phyloP scores from a whole-genome alignment of 2,888 invertebrate species.

The Biston betularia region DNA sequence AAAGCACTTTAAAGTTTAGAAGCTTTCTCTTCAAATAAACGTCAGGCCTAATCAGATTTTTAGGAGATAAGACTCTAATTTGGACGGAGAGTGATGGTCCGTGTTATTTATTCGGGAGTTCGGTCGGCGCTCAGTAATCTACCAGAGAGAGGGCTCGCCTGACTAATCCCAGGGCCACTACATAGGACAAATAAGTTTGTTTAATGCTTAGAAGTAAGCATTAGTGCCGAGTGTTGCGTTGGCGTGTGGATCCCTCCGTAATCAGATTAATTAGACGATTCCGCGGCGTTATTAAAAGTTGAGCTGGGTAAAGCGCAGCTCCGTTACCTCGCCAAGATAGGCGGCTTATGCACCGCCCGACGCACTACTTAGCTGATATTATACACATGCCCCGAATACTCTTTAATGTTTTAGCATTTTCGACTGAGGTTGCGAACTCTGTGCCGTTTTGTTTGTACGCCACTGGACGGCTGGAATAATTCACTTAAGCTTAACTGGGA shows the following conservation, averaged over 20 bases:
- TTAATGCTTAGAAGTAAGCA: conserved; percentile 77
- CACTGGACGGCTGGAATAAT: conserved; percentile 84
- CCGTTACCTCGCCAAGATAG: conserved; percentile 81
- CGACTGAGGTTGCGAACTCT: conserved; percentile 84
- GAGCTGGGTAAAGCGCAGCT: conserved; percentile 77
- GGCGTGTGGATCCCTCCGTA: conserved; percentile 73
- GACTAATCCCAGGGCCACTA: conserved; percentile 73
- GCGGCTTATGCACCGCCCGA: conserved; percentile 76
- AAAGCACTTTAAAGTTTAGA: conserved; percentile 41
- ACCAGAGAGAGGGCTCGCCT: conserved; percentile 55
- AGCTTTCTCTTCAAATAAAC: conserved; percentile 38
- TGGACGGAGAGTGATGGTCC: conserved; percentile 54
- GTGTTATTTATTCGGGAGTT: conserved; percentile 55
- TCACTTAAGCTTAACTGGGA: conserved; percentile 86
- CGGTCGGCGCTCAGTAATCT: conserved; percentile 58
- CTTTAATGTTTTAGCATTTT: conserved; percentile 86
- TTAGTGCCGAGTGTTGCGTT: conserved; percentile 74
- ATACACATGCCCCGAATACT: conserved; percentile 79
- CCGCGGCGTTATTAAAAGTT: conserved; percentile 85
- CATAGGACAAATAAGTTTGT: conserved; percentile 77
- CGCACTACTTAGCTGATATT: conserved; percentile 81
- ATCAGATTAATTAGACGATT: conserved; percentile 85
- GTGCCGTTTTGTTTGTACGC: conserved; percentile 83
- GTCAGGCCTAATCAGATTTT: conserved; percentile 47
- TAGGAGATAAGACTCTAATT: conserved; percentile 51